These are phyloP conservation scores for Eupithecia abbreviata DNA, from an alignment of 2,888 invertebrate species.

Conservation along the genomic window DNA sequence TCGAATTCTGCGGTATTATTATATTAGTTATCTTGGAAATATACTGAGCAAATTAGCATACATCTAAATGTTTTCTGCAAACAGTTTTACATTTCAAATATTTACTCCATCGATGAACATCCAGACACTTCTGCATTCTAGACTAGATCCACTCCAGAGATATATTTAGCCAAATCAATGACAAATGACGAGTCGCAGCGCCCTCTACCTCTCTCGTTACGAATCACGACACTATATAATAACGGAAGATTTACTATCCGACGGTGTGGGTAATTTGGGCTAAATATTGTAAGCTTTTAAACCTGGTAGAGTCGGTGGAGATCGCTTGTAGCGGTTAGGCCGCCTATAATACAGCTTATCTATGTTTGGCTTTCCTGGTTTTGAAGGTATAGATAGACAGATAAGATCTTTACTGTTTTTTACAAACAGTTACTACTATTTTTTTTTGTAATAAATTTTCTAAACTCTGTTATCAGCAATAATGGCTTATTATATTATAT, in stretches of 20 bases:
- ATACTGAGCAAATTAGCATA: neutral
- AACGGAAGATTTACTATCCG: conserved; percentile 1
- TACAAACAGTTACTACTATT: too few species aligned
- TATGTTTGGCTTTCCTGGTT: neutral
- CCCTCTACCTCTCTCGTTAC: conserved; percentile 8
- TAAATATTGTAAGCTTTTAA: neutral
- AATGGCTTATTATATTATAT: too few species aligned
- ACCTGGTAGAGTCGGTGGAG: neutral
- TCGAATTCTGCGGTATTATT: neutral
- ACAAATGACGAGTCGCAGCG: conserved; percentile 53
- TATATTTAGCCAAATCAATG: conserved; percentile 58
- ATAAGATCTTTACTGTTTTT: too few species aligned
- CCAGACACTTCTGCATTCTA: conserved; percentile 46
- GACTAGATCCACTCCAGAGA: conserved; percentile 44
- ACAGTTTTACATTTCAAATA: neutral
- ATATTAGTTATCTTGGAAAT: neutral
- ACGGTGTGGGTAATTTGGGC: neutral
- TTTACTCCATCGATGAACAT: conserved; percentile 7
- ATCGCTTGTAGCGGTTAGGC: neutral
- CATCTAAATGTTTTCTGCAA: neutral
- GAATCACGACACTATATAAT: neutral
- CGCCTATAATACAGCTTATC: neutral
- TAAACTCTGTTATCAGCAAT: too few species aligned
- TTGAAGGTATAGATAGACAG: neutral
- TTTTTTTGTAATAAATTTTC: too few species aligned